These are phyloP conservation scores for Athalia cordata DNA, from an alignment of 2,888 invertebrate genomes.

Conservation along the genomic window DNA sequence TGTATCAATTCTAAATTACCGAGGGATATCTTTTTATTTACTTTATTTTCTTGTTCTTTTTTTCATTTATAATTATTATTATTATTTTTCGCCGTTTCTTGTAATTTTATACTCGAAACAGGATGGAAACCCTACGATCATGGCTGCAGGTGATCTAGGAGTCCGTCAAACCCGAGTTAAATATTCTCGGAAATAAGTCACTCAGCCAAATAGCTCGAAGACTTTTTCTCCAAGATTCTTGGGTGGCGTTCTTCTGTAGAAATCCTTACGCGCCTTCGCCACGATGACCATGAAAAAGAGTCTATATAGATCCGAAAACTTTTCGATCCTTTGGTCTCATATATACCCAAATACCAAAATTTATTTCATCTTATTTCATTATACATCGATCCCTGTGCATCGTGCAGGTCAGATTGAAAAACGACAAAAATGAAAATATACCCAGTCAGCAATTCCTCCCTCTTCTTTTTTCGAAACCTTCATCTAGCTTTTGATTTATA, in stretches of 20 bases:
- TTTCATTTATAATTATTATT: neutral
- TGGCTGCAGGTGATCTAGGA: slow-evolving; percentile 1
- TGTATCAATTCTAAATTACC: no score
- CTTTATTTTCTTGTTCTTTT: neutral
- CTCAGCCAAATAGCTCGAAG: slow-evolving; percentile 23
- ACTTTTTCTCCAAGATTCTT: slow-evolving; percentile 36
- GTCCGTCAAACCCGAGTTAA: slow-evolving; percentile 1
- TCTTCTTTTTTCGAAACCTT: neutral
- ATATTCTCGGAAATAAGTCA: slow-evolving; percentile 34
- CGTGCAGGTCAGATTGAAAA: no score
- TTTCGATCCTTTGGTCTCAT: no score
- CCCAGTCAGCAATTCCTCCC: no score
- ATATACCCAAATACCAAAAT: no score
- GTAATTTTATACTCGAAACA: neutral
- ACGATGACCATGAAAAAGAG: no score
- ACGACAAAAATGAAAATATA: no score
- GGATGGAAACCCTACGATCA: neutral
- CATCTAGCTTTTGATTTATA: neutral
- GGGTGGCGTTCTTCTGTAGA: slow-evolving; percentile 10
- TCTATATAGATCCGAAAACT: no score
- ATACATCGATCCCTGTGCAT: no score
- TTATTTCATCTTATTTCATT: no score
- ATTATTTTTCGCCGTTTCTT: neutral
- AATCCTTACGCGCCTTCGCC: no score
- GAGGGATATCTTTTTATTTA: neutral